Evolutionary conservation across 2,797 vertebrate species (phyloP).

Genomic region (Potorous gilbertii): DNA sequence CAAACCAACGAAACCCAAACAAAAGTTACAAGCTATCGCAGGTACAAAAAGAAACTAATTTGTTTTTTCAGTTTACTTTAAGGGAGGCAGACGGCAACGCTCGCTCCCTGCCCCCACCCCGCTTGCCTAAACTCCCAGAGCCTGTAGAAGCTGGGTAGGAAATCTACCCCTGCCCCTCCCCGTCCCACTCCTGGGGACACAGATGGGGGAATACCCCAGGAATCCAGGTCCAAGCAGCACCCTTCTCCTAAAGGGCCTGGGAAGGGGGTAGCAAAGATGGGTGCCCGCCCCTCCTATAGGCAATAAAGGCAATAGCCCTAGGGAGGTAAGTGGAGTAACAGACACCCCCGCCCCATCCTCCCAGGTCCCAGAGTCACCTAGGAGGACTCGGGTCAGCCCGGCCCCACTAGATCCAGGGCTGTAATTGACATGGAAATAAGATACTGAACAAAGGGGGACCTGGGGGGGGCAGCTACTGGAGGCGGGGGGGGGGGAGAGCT

Average conservation of each 20-base stretch:
- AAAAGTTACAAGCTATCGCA: neutral
- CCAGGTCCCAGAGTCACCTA: slow-evolving; percentile 48
- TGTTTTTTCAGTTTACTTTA: slow-evolving; percentile 45
- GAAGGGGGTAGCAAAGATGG: neutral
- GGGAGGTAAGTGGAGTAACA: slow-evolving; percentile 60
- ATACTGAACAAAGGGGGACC: slow-evolving; percentile 33
- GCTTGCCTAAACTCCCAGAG: neutral
- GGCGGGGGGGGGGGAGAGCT: neutral
- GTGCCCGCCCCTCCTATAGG: neutral
- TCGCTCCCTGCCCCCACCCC: neutral
- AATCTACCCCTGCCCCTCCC: slow-evolving; percentile 33
- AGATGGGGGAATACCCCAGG: neutral
- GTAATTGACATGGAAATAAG: slow-evolving; percentile 53
- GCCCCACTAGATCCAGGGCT: slow-evolving; percentile 12
- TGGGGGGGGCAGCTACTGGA: neutral
- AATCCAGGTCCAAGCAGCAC: neutral
- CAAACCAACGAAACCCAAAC: neutral
- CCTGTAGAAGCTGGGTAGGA: neutral
- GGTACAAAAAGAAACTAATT: slow-evolving; percentile 47
- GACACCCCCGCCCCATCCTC: slow-evolving; percentile 20
- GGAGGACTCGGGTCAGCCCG: slow-evolving; percentile 42
- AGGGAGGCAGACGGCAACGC: neutral
- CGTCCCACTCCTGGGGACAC: neutral
- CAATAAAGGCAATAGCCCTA: slow-evolving; percentile 14
- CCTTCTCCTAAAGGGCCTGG: neutral